phyloP scores from a whole-genome alignment of 2,888 invertebrate species.

The Cephus runcator region DNA sequence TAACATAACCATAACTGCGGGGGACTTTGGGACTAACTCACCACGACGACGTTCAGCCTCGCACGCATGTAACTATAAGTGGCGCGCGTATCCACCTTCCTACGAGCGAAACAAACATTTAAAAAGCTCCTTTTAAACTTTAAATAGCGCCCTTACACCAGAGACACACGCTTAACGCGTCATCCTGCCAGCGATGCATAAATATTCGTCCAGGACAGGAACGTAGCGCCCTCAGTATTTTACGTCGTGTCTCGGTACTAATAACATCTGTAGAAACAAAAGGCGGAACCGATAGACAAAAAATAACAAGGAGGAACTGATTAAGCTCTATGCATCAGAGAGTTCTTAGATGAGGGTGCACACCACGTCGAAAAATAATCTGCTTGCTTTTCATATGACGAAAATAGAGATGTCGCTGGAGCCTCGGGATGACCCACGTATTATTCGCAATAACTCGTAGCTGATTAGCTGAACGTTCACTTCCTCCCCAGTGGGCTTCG shows the following conservation, averaged over 20 bases:
- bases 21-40: background rate
- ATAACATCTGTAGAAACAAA: background rate
- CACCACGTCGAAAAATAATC: background rate
- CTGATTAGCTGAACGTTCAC: conserved; percentile 44
- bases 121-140: background rate
- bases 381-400: background rate
- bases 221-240: background rate
- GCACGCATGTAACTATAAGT: background rate
- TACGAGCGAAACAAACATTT: background rate
- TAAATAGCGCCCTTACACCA: background rate
- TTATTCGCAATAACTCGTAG: background rate
- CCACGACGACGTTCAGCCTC: background rate
- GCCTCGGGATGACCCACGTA: background rate
- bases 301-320: background rate
- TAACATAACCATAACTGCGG: background rate
- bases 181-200: background rate
- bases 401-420: background rate
- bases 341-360: background rate
- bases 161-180: background rate
- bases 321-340: background rate
- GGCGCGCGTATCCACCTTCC: background rate
- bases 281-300: background rate
- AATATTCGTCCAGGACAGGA: background rate
- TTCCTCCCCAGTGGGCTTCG: conserved; percentile 42
- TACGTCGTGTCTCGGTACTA: background rate